phyloP scores from a whole-genome alignment of 2,888 invertebrate genomes.

The Heliconius charithonia region DNA sequence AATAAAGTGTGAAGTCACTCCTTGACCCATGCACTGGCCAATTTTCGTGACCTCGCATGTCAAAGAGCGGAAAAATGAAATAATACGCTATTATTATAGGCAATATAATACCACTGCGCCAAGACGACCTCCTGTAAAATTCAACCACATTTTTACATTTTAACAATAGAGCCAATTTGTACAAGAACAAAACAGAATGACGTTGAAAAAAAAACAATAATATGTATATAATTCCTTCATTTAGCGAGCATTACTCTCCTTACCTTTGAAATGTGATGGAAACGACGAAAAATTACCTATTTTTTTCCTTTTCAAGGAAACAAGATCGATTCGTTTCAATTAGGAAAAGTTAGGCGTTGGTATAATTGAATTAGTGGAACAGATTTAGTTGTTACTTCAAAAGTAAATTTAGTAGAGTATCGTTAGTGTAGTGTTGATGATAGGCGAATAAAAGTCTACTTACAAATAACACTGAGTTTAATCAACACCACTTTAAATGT shows the following conservation, averaged over 20 bases:
- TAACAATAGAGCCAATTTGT: constrained; percentile 46
- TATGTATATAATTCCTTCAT: constrained; percentile 38
- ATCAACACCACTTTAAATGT: no score
- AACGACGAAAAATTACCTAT: constrained; percentile 24
- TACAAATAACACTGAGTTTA: no score
- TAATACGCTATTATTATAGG: no score
- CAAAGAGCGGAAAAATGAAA: no score
- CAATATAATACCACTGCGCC: no score
- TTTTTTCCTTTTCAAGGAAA: constrained; percentile 26
- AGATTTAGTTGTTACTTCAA: constrained; percentile 33
- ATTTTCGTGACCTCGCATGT: no score
- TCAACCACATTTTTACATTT: constrained; percentile 39
- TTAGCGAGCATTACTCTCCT: constrained; percentile 38
- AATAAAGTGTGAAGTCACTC: no score
- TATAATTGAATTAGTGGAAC: constrained; percentile 42
- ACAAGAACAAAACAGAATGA: constrained; percentile 42
- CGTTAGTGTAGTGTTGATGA: no score
- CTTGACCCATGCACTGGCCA: no score
- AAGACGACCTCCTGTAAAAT: not conserved
- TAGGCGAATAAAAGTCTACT: no score
- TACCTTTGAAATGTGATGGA: constrained; percentile 34
- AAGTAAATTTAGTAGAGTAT: not conserved
- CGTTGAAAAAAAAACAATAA: constrained; percentile 39
- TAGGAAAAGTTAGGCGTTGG: constrained; percentile 31
- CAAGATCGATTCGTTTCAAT: constrained; percentile 42